Base-by-base conservation (phyloP, 2,888 invertebrate species). In the Drosophila limbata region DNA sequence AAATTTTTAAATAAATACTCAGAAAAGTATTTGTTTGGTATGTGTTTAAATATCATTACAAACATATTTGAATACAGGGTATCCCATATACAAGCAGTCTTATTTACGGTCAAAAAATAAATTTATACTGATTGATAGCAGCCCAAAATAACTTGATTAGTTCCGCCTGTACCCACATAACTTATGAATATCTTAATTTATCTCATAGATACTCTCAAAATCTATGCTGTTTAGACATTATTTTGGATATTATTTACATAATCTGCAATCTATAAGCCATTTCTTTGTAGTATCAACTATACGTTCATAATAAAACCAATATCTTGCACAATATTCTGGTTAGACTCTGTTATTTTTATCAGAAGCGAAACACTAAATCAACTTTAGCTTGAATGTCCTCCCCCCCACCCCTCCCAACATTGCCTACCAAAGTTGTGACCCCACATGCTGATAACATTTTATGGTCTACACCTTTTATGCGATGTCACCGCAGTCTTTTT, bases 381-480 rank as follows among this genome's bases (percentile, higher is more conserved):
- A 85, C 77, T 83, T 82, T 85, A 69, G 84, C 81, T 73, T 76
- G 50, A 81, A 53, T 74, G 77, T 59, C 50, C 79, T 59, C 45
- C 9, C 31, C 11, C 42, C 17, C 11, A 31, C 57, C 45, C 52
- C 39, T 17, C 5, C 15, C 5, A 19, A 17, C 25, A 25, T 6
- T 25, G 11, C n/a, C 19, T 6, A 5, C 31, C 3, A 3, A 25
- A 15, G 35, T 44, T 35, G 11, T 52, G 15, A 47, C 17, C 42
- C 21, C 39, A 17, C 39, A 52, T 48, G 57, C 53, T 63, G 50
- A 56, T 50, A 35, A n/a, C 55, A 66, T 76, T 72, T 78, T 73
- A 75, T 78, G 74, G 74, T 69, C 60, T 79, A 73, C 86, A 85
- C 83, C 82, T 83, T 87, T 83, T 88, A 72, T 88, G 82, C 82